These are phyloP conservation scores for Nomada ruficornis DNA, from an alignment of 2,888 invertebrate genomes.

Conservation along the genomic window DNA sequence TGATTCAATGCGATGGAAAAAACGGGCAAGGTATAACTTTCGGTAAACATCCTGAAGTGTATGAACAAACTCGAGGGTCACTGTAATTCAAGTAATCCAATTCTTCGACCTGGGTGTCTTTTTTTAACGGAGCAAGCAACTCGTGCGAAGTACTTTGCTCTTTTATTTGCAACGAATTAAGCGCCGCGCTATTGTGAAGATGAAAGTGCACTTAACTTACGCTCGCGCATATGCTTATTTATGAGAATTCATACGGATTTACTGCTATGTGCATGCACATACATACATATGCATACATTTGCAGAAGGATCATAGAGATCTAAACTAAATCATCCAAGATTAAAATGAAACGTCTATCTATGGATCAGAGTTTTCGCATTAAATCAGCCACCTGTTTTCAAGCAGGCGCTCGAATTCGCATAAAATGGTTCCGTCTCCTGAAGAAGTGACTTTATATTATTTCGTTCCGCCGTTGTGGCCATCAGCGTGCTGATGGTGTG, in stretches of 20 bases:
- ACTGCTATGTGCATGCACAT: too few relatives aligned
- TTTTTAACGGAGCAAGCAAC: conserved; percentile 23
- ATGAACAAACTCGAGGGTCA: neutral
- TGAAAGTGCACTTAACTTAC: conserved; percentile 36
- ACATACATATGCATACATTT: too few relatives aligned
- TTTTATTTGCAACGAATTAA: conserved; percentile 42
- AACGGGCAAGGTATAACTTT: neutral
- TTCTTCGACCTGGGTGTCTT: conserved; percentile 2
- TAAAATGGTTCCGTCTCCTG: neutral
- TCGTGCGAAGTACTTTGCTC: conserved; percentile 19
- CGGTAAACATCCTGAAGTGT: neutral
- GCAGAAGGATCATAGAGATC: too few relatives aligned
- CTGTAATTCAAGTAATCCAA: neutral
- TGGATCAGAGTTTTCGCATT: neutral
- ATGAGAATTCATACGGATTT: conserved; percentile 2
- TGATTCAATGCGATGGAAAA: neutral
- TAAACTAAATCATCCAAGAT: neutral
- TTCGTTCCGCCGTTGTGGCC: conserved; percentile 52
- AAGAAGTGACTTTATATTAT: neutral
- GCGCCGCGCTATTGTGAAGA: conserved; percentile 26
- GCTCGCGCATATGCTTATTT: conserved; percentile 12
- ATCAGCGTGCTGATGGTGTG: conserved; percentile 15
- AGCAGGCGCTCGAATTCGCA: neutral
- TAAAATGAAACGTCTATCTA: neutral
- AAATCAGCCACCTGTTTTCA: neutral